A percentile compares a stretch with the other conserved stretches of the same genome.
These are phyloP conservation scores for Otocyon megalotis DNA, from an alignment of 2,113 vertebrate species.

Conservation along the genomic window DNA sequence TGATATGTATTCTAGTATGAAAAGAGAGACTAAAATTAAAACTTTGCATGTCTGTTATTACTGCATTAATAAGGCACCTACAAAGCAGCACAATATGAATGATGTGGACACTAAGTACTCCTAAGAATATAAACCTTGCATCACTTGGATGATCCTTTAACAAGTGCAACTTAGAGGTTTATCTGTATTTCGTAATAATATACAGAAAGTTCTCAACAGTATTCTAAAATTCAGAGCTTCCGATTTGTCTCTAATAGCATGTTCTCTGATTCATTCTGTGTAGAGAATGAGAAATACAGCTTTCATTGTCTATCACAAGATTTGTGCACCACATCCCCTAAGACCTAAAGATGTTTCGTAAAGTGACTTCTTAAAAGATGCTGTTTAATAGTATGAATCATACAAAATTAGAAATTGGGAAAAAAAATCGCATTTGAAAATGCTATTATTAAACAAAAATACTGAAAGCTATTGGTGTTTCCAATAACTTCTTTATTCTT, in stretches of 20 bases:
- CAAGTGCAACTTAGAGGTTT: background rate
- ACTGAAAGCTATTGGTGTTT: background rate
- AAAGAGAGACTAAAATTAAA: background rate
- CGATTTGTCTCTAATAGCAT: background rate
- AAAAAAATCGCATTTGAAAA: background rate
- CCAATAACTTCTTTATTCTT: background rate
- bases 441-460: background rate
- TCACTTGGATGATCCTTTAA: background rate
- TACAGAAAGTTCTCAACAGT: background rate
- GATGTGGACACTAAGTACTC: background rate
- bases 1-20: background rate
- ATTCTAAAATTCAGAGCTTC: background rate
- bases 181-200: background rate
- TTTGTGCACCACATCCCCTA: background rate
- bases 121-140: background rate
- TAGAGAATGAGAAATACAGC: background rate
- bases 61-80: background rate
- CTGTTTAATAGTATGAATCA: background rate
- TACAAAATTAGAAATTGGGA: background rate
- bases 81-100: background rate
- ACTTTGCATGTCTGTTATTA: background rate
- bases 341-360: background rate
- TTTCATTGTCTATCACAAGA: background rate
- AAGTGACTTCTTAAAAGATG: background rate
- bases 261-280: background rate